These are phyloP conservation scores for Homarus americanus DNA, from an alignment of 1,140 invertebrate species.

Conservation along the genomic window DNA sequence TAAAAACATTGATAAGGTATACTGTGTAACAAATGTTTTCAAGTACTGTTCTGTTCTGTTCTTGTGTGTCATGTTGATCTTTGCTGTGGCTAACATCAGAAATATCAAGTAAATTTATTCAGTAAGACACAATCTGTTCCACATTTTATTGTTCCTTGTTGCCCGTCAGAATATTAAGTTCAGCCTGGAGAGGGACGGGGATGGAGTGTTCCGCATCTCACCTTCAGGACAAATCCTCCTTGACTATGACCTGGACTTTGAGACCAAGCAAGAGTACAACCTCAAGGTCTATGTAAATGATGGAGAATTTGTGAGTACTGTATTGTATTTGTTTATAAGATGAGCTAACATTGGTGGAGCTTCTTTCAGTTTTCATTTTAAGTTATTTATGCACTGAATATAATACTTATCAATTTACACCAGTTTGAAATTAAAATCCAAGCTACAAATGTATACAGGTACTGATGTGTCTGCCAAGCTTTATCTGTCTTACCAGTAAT, in stretches of 20 bases:
- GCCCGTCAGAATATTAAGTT: conserved; percentile 81
- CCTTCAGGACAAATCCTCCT: conserved; percentile 89
- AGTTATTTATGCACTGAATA: too few relatives aligned
- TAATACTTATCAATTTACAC: too few relatives aligned
- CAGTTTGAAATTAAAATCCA: too few relatives aligned
- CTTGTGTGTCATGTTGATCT: too few relatives aligned
- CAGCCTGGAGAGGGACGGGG: conserved; percentile 82
- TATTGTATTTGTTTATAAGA: not conserved
- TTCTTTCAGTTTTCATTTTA: too few relatives aligned
- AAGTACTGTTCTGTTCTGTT: not conserved
- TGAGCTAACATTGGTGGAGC: too few relatives aligned
- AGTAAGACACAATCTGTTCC: not conserved
- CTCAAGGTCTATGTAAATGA: conserved; percentile 92
- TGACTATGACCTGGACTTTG: conserved; percentile 88
- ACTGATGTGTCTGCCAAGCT: too few relatives aligned
- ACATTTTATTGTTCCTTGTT: not conserved
- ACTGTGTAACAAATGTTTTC: not conserved
- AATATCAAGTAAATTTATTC: not conserved
- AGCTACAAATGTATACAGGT: too few relatives aligned
- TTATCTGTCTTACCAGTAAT: too few relatives aligned
- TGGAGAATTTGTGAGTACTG: conserved; percentile 83
- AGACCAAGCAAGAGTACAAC: conserved; percentile 84
- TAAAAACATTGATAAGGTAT: conserved; percentile 77
- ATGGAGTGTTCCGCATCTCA: conserved; percentile 81
- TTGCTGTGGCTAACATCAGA: too few relatives aligned